Percentiles rank a stretch among this genome's conserved stretches.
phyloP scores from a whole-genome alignment of 2,888 invertebrate species.

The Apodemia duryi region DNA sequence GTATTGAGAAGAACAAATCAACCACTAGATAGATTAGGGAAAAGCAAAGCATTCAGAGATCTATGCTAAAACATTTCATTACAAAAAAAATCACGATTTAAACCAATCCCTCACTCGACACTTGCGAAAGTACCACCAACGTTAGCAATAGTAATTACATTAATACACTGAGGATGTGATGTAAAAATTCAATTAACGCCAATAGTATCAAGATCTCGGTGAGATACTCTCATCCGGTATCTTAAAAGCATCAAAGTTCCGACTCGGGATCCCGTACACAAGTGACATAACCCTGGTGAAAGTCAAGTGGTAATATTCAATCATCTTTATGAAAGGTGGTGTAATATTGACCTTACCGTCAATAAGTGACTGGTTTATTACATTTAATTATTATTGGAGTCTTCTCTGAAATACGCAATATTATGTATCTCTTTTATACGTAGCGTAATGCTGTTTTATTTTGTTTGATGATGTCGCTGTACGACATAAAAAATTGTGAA shows the following conservation, averaged over 20 bases:
- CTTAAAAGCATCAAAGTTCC: slow-evolving; percentile 43
- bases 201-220: slow-evolving; percentile 31
- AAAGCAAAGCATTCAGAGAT: too few relatives aligned
- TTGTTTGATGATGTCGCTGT: too few relatives aligned
- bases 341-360: slow-evolving; percentile 5
- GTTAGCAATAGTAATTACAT: neutral
- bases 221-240: slow-evolving; percentile 34
- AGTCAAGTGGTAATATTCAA: slow-evolving; percentile 23
- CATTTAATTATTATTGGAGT: neutral
- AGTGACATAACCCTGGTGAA: slow-evolving; percentile 39
- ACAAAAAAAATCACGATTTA: neutral
- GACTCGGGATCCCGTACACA: slow-evolving; percentile 17
- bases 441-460: too few relatives aligned
- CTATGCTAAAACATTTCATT: too few relatives aligned
- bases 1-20: too few relatives aligned
- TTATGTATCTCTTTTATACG: too few relatives aligned
- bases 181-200: slow-evolving; percentile 36
- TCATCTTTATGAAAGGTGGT: slow-evolving; percentile 1
- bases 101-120: neutral
- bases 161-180: slow-evolving; percentile 28
- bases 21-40: too few relatives aligned
- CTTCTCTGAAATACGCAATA: neutral
- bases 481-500: too few relatives aligned
- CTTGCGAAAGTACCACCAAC: neutral
- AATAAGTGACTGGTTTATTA: neutral